These are phyloP conservation scores for Podarcis muralis DNA, from an alignment of 2,113 vertebrate species.

Conservation along the genomic window DNA sequence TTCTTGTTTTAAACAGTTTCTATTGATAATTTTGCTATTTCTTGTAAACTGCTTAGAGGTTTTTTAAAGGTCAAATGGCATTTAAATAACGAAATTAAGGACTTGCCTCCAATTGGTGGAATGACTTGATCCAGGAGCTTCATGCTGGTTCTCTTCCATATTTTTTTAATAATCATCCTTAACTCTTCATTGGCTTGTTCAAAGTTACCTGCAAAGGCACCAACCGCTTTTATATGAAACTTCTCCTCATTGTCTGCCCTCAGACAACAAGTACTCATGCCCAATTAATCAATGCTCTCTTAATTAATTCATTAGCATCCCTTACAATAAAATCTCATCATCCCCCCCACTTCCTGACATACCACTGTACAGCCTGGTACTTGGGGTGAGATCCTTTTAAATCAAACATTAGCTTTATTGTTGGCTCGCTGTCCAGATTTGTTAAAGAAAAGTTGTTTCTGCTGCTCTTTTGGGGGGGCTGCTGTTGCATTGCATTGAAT, in stretches of 20 bases:
- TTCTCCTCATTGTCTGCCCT: not conserved
- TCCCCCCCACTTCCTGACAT: not conserved
- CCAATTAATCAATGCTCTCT: not conserved
- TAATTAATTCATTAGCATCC: not conserved
- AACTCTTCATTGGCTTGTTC: constrained; percentile 97
- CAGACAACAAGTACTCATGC: not conserved
- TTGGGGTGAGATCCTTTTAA: not conserved
- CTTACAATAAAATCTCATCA: not conserved
- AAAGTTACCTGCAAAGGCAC: constrained; percentile 86
- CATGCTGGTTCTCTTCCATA: constrained; percentile 99
- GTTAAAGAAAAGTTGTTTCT: too few relatives aligned
- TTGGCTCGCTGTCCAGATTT: not conserved
- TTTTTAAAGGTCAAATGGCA: too few relatives aligned
- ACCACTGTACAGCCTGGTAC: not conserved
- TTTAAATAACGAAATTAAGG: not conserved
- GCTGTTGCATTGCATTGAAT: not conserved
- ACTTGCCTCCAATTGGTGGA: constrained; percentile 92
- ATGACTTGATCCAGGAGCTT: constrained; percentile 98
- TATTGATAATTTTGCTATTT: too few relatives aligned
- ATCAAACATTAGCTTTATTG: not conserved
- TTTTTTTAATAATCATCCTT: constrained; percentile 93
- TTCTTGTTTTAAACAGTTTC: too few relatives aligned
- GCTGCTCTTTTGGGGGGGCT: not conserved
- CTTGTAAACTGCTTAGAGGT: too few relatives aligned
- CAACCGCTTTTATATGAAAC: not conserved